Evolutionary conservation across 2,113 vertebrate species (phyloP).

Genomic region (Vulpes lagopus): DNA sequence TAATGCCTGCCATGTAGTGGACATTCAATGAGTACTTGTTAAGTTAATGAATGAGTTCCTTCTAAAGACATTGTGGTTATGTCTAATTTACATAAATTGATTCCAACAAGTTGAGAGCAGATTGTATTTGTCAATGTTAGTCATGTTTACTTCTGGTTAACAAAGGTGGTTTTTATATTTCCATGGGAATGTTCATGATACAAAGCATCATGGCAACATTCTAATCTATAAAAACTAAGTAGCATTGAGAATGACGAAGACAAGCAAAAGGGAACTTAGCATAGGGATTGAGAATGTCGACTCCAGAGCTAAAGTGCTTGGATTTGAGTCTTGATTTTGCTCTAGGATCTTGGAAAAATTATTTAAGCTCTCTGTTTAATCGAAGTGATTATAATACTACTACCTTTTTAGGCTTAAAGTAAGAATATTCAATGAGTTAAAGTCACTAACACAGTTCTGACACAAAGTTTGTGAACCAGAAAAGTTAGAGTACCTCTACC

Average conservation of each 20-base stretch:
- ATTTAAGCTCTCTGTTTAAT: neutral
- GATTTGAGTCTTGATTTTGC: neutral
- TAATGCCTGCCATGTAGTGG: neutral
- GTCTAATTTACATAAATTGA: conserved; percentile 66
- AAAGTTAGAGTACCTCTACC: neutral
- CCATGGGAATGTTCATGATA: neutral
- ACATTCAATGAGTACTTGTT: neutral
- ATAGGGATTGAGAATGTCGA: neutral
- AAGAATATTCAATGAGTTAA: neutral
- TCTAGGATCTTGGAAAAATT: neutral
- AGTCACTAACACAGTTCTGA: neutral
- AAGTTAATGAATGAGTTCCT: conserved; percentile 36
- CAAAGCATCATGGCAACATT: neutral
- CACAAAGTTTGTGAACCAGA: neutral
- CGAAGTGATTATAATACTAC: neutral
- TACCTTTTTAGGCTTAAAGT: neutral
- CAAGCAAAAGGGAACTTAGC: neutral
- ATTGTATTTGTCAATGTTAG: conserved; percentile 18
- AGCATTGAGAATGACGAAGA: neutral
- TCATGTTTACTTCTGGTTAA: conserved; percentile 49
- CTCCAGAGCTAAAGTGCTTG: neutral
- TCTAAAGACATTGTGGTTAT: conserved; percentile 66
- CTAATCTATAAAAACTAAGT: neutral
- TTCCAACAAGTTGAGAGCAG: conserved; percentile 14
- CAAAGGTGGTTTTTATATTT: neutral